Evolutionary conservation across 2,113 vertebrate species (phyloP).

Genomic region (Mus spicilegus): DNA sequence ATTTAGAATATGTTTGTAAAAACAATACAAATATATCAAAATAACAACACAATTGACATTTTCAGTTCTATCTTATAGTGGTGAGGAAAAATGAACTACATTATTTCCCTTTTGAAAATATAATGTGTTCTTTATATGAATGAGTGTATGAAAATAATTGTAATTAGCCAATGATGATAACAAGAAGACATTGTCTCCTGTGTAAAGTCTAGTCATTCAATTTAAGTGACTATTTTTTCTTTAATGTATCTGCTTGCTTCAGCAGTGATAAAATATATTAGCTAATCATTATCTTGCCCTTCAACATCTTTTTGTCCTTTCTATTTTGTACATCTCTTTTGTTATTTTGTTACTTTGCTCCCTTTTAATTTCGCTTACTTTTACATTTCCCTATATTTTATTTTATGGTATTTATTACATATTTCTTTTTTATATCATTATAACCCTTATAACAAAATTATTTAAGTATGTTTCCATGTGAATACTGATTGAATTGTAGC

Average conservation of each 20-base stretch:
- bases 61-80: not conserved
- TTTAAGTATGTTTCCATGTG: not conserved
- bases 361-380: not conserved
- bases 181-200: not conserved
- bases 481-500: not conserved
- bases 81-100: not conserved
- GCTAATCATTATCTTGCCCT: not conserved
- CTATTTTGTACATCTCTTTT: not conserved
- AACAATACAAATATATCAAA: not conserved
- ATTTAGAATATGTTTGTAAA: not conserved
- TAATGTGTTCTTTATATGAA: not conserved
- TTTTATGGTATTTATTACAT: not conserved
- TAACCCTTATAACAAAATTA: not conserved
- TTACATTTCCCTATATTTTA: not conserved
- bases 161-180: not conserved
- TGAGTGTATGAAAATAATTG: conserved; percentile 22
- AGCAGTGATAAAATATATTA: not conserved
- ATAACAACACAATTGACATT: not conserved
- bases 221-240: not conserved
- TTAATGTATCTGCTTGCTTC: not conserved
- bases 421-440: not conserved
- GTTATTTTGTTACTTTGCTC: not conserved
- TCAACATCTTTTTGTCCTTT: not conserved
- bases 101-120: conserved; percentile 13
- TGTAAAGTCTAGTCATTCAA: not conserved